phyloP scores from a whole-genome alignment of 2,888 invertebrate species.

The Stratiomys singularior region DNA sequence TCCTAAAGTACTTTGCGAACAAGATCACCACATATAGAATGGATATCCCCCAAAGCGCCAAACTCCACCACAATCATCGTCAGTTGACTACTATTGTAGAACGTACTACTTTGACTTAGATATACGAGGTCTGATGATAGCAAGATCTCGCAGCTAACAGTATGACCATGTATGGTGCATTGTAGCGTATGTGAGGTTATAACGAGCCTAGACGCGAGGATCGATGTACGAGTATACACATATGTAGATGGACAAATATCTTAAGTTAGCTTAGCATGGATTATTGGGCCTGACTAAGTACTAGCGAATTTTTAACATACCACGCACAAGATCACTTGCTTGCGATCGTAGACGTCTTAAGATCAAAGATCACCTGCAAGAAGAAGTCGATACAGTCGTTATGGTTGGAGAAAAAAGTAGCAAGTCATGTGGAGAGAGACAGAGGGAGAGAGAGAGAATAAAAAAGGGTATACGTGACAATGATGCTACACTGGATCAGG shows the following conservation, averaged over 20 bases:
- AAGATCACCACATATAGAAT: conserved; percentile 29
- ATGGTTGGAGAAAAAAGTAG: too few relatives aligned
- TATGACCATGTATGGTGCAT: conserved; percentile 39
- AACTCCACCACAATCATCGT: too few relatives aligned
- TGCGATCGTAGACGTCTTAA: conserved; percentile 13
- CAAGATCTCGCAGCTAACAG: conserved; percentile 16
- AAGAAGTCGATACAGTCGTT: too few relatives aligned
- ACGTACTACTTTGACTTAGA: too few relatives aligned
- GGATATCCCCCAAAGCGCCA: neutral
- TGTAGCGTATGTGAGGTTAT: conserved; percentile 13
- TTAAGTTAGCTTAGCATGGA: too few relatives aligned
- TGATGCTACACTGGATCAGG: too few relatives aligned
- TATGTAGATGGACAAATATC: too few relatives aligned
- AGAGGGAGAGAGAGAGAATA: too few relatives aligned
- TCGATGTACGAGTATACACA: neutral
- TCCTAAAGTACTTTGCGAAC: conserved; percentile 42
- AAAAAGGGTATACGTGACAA: too few relatives aligned
- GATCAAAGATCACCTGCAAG: conserved; percentile 12
- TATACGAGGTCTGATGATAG: neutral
- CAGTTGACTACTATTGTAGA: too few relatives aligned
- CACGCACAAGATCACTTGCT: conserved; percentile 34
- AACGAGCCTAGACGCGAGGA: neutral
- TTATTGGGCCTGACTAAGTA: conserved; percentile 1
- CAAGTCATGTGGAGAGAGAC: too few relatives aligned
- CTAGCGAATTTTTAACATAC: conserved; percentile 27